Evolutionary conservation across 2,888 invertebrate genomes (phyloP).

Genomic region (Pollenia amentaria): DNA sequence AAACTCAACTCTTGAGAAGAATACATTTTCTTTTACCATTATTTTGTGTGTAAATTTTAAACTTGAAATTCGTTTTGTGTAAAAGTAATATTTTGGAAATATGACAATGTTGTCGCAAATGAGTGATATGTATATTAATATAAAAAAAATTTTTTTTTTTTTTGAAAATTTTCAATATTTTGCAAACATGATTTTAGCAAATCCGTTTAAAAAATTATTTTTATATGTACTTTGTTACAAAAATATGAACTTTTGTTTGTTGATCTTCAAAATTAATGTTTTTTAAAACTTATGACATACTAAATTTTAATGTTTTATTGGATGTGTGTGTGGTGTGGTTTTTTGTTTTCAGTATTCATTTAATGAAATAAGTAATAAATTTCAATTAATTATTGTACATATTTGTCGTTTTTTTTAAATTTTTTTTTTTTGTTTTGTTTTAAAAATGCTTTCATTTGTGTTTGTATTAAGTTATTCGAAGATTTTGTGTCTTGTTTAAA

Average conservation of each 20-base stretch:
- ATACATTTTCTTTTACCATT: no score
- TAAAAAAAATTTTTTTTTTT: no score
- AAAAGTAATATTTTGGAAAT: no score
- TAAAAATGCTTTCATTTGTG: conserved; percentile 71
- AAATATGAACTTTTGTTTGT: conserved; percentile 45
- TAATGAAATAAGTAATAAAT: conserved; percentile 47
- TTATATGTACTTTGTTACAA: background rate
- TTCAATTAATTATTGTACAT: conserved; percentile 55
- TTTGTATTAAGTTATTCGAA: conserved; percentile 70
- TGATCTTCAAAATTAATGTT: conserved; percentile 45
- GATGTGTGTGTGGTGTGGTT: conserved; percentile 47
- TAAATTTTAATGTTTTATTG: conserved; percentile 63
- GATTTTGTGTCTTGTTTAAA: conserved; percentile 59
- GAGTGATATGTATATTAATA: no score
- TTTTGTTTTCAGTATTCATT: conserved; percentile 22
- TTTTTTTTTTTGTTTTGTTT: conserved; percentile 29
- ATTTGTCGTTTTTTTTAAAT: conserved; percentile 38
- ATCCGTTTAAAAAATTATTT: conserved; percentile 23
- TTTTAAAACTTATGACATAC: conserved; percentile 58
- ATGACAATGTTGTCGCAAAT: no score
- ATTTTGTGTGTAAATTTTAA: no score
- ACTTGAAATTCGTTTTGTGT: no score
- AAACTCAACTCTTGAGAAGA: no score
- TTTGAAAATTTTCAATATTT: conserved; percentile 27
- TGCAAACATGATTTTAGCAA: conserved; percentile 60